A percentile compares a stretch with the other conserved stretches of the same genome.
Conservation (phyloP, 2,113 vertebrate species). For the Vimba vimba region DNA sequence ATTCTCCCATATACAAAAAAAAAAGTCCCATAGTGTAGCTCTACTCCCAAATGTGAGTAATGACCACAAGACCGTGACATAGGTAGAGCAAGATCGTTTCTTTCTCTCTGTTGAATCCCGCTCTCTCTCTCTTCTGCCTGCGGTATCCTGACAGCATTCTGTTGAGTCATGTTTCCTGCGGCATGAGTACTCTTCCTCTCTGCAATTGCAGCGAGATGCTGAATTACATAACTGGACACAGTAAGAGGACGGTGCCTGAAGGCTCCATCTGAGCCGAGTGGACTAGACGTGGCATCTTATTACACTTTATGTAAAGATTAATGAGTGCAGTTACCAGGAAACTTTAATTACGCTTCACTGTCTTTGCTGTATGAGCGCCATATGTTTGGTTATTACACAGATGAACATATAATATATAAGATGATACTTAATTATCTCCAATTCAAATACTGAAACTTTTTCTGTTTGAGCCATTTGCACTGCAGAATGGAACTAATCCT, state of each 20-base stretch:
- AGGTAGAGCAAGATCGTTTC: not conserved
- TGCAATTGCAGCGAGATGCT: slow-evolving; percentile 34
- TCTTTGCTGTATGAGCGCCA: not conserved
- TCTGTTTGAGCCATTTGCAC: no score
- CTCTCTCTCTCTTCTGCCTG: not conserved
- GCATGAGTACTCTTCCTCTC: slow-evolving; percentile 14
- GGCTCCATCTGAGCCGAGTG: slow-evolving; percentile 10
- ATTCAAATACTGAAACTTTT: not conserved
- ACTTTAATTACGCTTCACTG: not conserved
- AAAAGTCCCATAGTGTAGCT: not conserved
- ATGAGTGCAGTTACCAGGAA: not conserved
- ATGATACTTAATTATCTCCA: not conserved
- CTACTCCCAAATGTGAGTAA: not conserved
- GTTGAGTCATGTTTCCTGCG: slow-evolving; percentile 51
- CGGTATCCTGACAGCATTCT: slow-evolving; percentile 22
- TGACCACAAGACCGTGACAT: slow-evolving; percentile 18
- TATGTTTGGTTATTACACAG: not conserved
- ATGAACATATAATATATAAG: not conserved
- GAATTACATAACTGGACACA: slow-evolving; percentile 47
- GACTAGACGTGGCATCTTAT: slow-evolving; percentile 22
- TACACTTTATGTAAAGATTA: slow-evolving; percentile 12
- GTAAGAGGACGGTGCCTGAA: not conserved
- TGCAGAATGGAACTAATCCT: not conserved
- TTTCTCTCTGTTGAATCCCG: not conserved
- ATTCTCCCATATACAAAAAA: not conserved